Evolutionary conservation across 37 sponge, comb jelly and placozoan species (phyloP), one percentile per base, ranked within the genome.

Genomic region (Ephydatia muelleri): DNA sequence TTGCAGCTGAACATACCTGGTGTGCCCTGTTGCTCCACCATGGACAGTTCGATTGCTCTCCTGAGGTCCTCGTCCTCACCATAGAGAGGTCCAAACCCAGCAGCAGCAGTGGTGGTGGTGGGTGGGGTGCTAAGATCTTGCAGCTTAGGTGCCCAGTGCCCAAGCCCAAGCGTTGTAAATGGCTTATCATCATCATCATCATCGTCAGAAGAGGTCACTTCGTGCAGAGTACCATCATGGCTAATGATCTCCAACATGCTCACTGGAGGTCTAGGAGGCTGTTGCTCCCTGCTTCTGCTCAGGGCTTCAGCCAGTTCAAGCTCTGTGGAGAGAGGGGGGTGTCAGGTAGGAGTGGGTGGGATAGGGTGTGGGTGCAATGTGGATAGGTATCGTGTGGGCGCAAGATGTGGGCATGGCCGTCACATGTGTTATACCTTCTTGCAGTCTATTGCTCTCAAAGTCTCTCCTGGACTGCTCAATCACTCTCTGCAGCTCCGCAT

Each of bases 21-120:
- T 12, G 22, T 30, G 13, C 49, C 65, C 9, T 9, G 64, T 11
- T 35, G 27, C 0, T 84, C 85, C 49, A 30, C 38, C 23, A 87
- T 40, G 0, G 87, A 87, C 29, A 80, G 33, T 37, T 74, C 37
- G 21, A 87, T 87, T 31, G 87, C 87, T 38, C 67, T 32, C 8
- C 32, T 36, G 3, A 87, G 68, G 76, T 87, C 87, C 26, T 74
- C 87, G 0, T 87, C 81, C 39, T 87, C 87, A 0, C 81, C 75
- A 37, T 40, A 73, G 33, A 80, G 19, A 37, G 87, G 87, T 19
- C 78, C 78, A n/a, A n/a, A 77, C 0, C 87, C 82, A 71, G 72
- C 72, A 1, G 21, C 23, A 21, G 11, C 72, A 71, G 8, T 0
- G 30, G 72, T 5, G 72, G 14, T 71, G 12, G 21, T 31, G 8